Evolutionary conservation across 1,140 invertebrate genomes (phyloP).

Genomic region (Melanaphis sacchari): DNA sequence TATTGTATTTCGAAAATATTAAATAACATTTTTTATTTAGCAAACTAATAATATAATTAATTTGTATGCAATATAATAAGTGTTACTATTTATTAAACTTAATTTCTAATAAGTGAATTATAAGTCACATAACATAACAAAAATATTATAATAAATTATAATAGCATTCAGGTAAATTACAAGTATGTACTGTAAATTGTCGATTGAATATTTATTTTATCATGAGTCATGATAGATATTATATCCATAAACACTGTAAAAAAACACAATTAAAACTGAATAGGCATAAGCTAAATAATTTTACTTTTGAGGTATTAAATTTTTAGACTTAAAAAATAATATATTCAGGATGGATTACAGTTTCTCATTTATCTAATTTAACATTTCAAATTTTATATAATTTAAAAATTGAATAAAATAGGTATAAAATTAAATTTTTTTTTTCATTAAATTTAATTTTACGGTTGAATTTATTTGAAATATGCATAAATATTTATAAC

Average conservation of each 20-base stretch:
- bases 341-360: not conserved
- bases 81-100: not conserved
- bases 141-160: slow-evolving; percentile 5
- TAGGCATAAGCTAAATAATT: not conserved
- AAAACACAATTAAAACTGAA: too few species aligned
- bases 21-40: not conserved
- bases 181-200: not conserved
- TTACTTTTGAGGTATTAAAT: not conserved
- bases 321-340: not conserved
- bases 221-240: not conserved
- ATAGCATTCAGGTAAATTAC: not conserved
- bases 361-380: not conserved
- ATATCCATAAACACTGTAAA: not conserved
- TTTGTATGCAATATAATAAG: not conserved
- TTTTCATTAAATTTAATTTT: not conserved
- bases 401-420: not conserved
- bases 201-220: not conserved
- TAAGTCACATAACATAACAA: not conserved
- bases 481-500: not conserved
- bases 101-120: not conserved
- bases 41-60: not conserved
- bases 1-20: not conserved
- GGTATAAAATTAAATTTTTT: too few species aligned
- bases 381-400: not conserved
- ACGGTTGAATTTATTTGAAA: not conserved